Base-by-base conservation (phyloP, 2,113 vertebrate genomes). In the Cyanoderma ruficeps region DNA sequence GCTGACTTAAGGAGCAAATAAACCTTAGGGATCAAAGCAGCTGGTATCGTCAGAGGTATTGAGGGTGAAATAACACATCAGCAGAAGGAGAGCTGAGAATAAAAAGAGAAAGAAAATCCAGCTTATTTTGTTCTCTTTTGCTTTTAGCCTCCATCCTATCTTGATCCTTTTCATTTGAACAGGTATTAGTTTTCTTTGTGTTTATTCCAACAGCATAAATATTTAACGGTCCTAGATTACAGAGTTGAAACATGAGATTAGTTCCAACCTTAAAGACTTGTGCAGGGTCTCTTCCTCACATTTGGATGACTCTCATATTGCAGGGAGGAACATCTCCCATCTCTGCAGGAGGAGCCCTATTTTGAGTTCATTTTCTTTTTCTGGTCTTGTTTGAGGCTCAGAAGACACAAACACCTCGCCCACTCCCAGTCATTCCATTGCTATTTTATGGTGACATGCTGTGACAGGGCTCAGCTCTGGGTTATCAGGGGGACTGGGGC, bases 21-120 rank as follows among this genome's bases (percentile, higher is more conserved):
- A 96, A 61, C 92, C 90, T 79, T 90, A 83, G 89, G 92, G 93
- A 96, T 97, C 94, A 94, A 97, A 96, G 96, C 93, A 94, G 75
- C 63, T 96, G 93, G 57, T 87, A 80, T 77, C 88, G 93, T 93
- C 4, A 1, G 86, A 89, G 89, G 79, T 61, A 80, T 42, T 50
- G 57, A 89, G 93, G 85, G 64, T 72, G 82, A 95, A 94, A 91
- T 42, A 82, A 65, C 60, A 83, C 60, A 87, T 70, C 30, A 74
- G 72, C 93, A 88, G 69, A 81, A 92, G 85, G 53, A 86, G 69
- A 78, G 68, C 64, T 42, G 72, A 68, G 90, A 76, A 93, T 79
- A 85, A 90, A 44, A 92, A 60, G 46, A 57, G 87, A 89, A 92
- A 92, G 87, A 86, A 95, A 95, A 95, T 92, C 70, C 91, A 70